Conservation (phyloP, 2,113 vertebrate genomes). For the Connochaetes taurinus region DNA sequence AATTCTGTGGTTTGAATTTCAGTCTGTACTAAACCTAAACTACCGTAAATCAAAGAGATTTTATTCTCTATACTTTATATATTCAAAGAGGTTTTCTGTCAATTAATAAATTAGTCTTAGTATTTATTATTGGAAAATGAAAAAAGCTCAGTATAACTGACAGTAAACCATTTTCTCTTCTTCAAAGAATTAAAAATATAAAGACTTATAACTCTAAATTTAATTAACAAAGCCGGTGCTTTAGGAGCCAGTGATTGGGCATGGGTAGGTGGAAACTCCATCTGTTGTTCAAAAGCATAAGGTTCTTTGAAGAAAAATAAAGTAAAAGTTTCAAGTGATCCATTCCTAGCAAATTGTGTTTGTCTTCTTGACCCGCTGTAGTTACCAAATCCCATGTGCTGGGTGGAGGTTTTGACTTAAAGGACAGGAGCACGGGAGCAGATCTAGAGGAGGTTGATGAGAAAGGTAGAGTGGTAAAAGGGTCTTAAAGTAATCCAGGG, state of each 20-base stretch:
- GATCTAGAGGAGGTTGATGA: background rate
- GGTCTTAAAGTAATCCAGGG: background rate
- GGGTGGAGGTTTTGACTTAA: background rate
- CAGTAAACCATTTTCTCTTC: background rate
- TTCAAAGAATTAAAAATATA: slow-evolving; percentile 17
- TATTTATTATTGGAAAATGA: slow-evolving; percentile 3
- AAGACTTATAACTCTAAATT: background rate
- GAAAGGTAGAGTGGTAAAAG: background rate
- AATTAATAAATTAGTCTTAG: background rate
- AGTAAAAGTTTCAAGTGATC: background rate
- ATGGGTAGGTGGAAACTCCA: background rate
- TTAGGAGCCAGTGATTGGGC: background rate
- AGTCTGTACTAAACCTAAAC: background rate
- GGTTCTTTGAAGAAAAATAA: background rate
- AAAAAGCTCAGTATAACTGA: background rate
- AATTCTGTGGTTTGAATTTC: background rate
- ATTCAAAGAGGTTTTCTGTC: background rate
- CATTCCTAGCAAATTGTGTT: background rate
- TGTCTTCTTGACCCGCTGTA: background rate
- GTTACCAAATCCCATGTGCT: background rate
- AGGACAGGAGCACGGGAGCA: background rate
- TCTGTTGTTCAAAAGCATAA: slow-evolving; percentile 6
- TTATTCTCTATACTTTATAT: background rate
- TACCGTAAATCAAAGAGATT: background rate
- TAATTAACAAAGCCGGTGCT: background rate